Conservation (phyloP, 2,888 invertebrate species). For the Chalcosyrphus nemorum region DNA sequence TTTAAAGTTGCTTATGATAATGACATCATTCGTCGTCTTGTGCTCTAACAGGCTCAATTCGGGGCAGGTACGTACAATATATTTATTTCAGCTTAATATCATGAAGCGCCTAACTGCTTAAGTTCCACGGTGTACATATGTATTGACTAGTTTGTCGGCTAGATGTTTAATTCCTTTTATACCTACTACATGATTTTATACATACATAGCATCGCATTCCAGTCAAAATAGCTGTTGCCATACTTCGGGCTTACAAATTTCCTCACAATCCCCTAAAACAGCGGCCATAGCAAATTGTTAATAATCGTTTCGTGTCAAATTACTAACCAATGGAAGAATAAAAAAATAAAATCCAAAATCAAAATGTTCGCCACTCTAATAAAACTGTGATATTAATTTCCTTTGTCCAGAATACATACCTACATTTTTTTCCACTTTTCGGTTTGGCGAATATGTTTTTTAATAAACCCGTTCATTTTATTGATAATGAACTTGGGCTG, state of each 20-base stretch:
- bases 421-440: not conserved
- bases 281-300: not conserved
- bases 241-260: not conserved
- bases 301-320: not conserved
- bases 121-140: too few relatives aligned
- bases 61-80: too few relatives aligned
- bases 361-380: not conserved
- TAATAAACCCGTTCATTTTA: not conserved
- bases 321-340: not conserved
- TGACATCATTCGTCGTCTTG: too few relatives aligned
- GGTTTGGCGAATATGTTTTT: not conserved
- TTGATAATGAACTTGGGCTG: slow-evolving; percentile 14
- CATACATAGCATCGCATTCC: too few relatives aligned
- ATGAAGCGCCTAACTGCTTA: too few relatives aligned
- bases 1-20: too few relatives aligned
- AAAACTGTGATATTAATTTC: not conserved
- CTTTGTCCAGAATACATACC: not conserved
- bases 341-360: not conserved
- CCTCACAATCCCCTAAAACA: not conserved
- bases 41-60: too few relatives aligned
- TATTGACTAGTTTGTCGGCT: too few relatives aligned
- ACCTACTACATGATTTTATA: too few relatives aligned
- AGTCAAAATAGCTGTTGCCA: not conserved
- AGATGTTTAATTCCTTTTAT: too few relatives aligned
- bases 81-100: too few relatives aligned